Percentiles rank a stretch among this genome's conserved stretches.
These are phyloP conservation scores for Volucella inanis DNA, from an alignment of 2,888 invertebrate genomes.

Conservation along the genomic window DNA sequence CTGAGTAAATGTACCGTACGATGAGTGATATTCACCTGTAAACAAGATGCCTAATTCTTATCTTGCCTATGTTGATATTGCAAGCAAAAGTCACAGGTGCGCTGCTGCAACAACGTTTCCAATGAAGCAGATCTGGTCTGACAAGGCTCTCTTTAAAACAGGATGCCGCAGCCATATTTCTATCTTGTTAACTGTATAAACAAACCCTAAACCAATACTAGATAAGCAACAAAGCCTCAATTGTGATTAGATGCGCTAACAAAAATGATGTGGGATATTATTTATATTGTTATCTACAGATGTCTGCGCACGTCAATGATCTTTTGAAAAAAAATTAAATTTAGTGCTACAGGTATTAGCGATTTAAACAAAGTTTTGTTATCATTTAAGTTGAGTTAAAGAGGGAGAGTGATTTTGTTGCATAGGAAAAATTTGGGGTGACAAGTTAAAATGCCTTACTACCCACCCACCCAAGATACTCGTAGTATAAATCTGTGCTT, in stretches of 20 bases:
- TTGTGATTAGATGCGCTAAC: slow-evolving; percentile 46
- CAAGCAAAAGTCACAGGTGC: slow-evolving; percentile 3
- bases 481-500: slow-evolving; percentile 47
- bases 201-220: slow-evolving; percentile 51
- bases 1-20: slow-evolving; percentile 17
- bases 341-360: not conserved
- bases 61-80: slow-evolving; percentile 34
- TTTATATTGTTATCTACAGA: slow-evolving; percentile 51
- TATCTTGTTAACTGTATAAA: slow-evolving; percentile 3
- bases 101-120: slow-evolving; percentile 10
- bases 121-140: not conserved
- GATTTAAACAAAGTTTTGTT: slow-evolving; percentile 14
- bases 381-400: not conserved
- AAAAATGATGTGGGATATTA: slow-evolving; percentile 23
- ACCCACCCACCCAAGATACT: slow-evolving; percentile 2
- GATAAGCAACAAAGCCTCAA: slow-evolving; percentile 42
- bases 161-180: slow-evolving; percentile 9
- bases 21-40: slow-evolving; percentile 35
- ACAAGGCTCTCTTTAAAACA: no score
- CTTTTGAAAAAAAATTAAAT: slow-evolving; percentile 10
- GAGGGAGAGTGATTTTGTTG: no score
- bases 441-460: slow-evolving; percentile 26
- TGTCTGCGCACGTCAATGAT: slow-evolving; percentile 44
- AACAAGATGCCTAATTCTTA: slow-evolving; percentile 40
- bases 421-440: not conserved